A percentile compares a stretch with the other conserved stretches of the same genome.
Conservation (phyloP, 2,113 vertebrate genomes). For the Oncorhynchus masou region DNA sequence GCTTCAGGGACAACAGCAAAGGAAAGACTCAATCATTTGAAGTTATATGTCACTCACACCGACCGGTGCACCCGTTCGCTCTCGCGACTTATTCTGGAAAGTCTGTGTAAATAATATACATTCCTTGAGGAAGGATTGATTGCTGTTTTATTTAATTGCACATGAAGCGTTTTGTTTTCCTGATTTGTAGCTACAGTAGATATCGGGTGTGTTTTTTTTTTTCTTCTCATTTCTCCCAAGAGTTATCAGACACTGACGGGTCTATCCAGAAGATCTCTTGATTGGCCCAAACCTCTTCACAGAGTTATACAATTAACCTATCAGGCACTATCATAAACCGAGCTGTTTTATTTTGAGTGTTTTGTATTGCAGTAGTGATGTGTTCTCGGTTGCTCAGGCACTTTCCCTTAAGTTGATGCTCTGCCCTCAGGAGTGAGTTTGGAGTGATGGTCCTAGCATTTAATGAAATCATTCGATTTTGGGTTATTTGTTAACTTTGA, state of each 20-base stretch:
- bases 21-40: constrained; percentile 45
- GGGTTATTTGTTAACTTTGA: too few relatives aligned
- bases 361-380: neutral
- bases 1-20: constrained; percentile 54
- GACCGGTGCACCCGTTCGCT: constrained; percentile 25
- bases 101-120: constrained; percentile 61
- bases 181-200: constrained; percentile 45
- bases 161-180: constrained; percentile 26
- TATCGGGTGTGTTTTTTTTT: constrained; percentile 25
- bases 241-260: too few relatives aligned
- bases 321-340: neutral
- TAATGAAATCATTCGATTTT: too few relatives aligned
- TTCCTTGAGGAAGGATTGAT: constrained; percentile 52
- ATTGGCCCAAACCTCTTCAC: too few relatives aligned
- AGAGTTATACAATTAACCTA: too few relatives aligned
- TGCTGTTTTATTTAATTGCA: constrained; percentile 70
- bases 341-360: neutral
- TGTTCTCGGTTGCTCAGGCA: neutral
- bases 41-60: constrained; percentile 26
- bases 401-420: neutral
- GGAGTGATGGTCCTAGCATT: too few relatives aligned
- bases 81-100: constrained; percentile 38
- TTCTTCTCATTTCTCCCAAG: neutral
- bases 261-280: too few relatives aligned
- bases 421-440: too few relatives aligned